phyloP scores from a whole-genome alignment of 2,113 vertebrate species.

The Puffinus mauretanicus region DNA sequence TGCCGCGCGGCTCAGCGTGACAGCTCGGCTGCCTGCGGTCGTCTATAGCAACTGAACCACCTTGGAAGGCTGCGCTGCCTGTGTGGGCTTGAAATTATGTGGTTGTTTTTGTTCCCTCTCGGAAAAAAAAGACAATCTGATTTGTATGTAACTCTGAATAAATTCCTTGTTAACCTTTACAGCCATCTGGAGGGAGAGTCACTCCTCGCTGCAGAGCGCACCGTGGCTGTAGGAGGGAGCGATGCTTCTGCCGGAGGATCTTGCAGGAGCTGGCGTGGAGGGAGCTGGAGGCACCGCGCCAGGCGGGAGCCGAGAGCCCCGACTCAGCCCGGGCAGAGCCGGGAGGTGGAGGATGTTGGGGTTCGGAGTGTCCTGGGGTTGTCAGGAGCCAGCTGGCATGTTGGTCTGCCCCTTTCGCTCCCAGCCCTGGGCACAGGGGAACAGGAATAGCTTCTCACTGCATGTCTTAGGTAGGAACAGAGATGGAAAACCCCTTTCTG shows the following conservation, averaged over 20 bases:
- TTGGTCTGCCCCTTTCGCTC: not conserved
- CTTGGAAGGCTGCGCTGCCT: slow-evolving; percentile 28
- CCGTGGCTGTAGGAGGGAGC: not conserved
- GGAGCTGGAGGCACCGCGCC: not conserved
- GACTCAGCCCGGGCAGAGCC: not conserved
- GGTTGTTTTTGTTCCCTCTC: slow-evolving; percentile 61
- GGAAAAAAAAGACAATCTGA: slow-evolving; percentile 43
- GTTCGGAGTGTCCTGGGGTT: not conserved
- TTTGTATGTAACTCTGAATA: slow-evolving; percentile 53
- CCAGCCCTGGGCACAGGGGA: not conserved
- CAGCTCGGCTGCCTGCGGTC: slow-evolving; percentile 21
- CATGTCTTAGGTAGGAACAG: not conserved
- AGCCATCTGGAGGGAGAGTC: slow-evolving; percentile 67
- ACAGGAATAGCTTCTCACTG: not conserved
- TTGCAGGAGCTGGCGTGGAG: not conserved
- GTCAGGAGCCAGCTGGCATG: not conserved
- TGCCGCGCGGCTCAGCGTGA: not conserved
- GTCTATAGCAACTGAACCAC: slow-evolving; percentile 55
- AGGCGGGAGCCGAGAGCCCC: not conserved
- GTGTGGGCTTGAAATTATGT: slow-evolving; percentile 66
- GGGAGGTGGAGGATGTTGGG: rapidly evolving
- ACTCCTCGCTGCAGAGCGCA: not conserved
- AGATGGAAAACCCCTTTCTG: not conserved
- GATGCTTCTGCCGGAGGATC: not conserved
- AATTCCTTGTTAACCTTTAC: slow-evolving; percentile 70